Evolutionary conservation across 2,113 vertebrate species (phyloP).

Genomic region (Piprites chloris): DNA sequence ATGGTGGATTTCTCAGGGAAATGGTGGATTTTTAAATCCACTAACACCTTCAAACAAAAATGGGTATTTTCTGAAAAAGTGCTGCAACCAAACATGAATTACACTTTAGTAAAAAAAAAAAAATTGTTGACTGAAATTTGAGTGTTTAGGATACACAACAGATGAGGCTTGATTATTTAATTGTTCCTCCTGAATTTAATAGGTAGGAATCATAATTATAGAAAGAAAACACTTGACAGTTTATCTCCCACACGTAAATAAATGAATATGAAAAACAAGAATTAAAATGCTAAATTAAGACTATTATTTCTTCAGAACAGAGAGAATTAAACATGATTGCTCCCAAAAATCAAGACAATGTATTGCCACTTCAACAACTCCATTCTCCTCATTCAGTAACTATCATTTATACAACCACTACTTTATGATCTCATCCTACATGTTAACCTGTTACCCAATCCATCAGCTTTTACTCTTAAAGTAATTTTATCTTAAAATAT

Average conservation of each 20-base stretch:
- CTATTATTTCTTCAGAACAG: neutral
- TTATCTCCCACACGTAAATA: neutral
- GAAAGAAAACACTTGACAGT: neutral
- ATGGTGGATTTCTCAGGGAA: neutral
- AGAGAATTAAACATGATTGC: neutral
- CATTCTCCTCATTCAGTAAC: neutral
- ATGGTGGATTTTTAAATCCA: neutral
- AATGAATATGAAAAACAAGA: neutral
- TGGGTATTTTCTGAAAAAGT: neutral
- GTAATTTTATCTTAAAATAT: neutral
- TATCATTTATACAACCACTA: neutral
- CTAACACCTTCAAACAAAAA: neutral
- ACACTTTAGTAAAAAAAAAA: neutral
- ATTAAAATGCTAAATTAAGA: neutral
- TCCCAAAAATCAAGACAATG: neutral
- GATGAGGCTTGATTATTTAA: neutral
- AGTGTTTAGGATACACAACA: neutral
- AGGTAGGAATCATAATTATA: neutral
- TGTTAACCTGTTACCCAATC: neutral
- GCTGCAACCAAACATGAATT: neutral
- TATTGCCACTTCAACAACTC: neutral
- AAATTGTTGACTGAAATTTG: neutral
- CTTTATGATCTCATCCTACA: neutral
- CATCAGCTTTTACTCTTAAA: neutral
- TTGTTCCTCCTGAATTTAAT: neutral